Base-by-base conservation (phyloP, 2,797 vertebrate species). In the Hyperoplus immaculatus region DNA sequence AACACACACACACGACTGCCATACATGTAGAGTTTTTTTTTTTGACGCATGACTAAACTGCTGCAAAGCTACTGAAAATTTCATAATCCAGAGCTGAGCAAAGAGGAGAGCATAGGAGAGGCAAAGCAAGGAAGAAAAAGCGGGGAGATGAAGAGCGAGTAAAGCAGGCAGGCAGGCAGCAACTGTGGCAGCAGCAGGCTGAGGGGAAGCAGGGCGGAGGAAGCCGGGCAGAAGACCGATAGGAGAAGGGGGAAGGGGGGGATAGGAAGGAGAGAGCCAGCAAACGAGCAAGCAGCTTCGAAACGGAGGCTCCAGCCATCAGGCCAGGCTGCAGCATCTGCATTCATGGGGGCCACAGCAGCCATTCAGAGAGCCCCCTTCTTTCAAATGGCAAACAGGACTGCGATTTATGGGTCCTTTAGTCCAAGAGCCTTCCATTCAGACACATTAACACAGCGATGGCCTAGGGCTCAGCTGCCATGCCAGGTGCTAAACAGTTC, bases 1-100 rank as follows among this genome's bases (percentile, higher is more conserved):
- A 75, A 72, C 11, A 53, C 66, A 66, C 68, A 59, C 86, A 78
- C 53, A 58, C 51, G 11, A 60, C 78, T 39, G 70, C 64, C 71
- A 45, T 84, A 69, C 86, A 91, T 85, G 81, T 79, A 36, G 75
- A 84, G 81, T 77, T 54, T 68, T 86, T 81, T 86, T 81, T 75
- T 65, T 38, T 88, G 92, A 94, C 73, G 87, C 92, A 93, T 93
- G 92, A 95, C 89, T 92, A 90, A 89, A 92, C 83, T 91, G 87
- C 93, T 92, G 92, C 93, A 94, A 93, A 94, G 91, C 95, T 95
- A 92, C 93, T 96, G 93, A 94, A 95, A 95, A 93, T 95, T 92
- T 95, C 84, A 95, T 95, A 92, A 93, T 93, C 73, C 81, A 83
- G 89, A 87, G 88, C 80, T 18, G 84, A 90, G 85, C 72, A 51